These are phyloP conservation scores for Semicossyphus pulcher DNA, from an alignment of 2,113 vertebrate species.

Conservation along the genomic window DNA sequence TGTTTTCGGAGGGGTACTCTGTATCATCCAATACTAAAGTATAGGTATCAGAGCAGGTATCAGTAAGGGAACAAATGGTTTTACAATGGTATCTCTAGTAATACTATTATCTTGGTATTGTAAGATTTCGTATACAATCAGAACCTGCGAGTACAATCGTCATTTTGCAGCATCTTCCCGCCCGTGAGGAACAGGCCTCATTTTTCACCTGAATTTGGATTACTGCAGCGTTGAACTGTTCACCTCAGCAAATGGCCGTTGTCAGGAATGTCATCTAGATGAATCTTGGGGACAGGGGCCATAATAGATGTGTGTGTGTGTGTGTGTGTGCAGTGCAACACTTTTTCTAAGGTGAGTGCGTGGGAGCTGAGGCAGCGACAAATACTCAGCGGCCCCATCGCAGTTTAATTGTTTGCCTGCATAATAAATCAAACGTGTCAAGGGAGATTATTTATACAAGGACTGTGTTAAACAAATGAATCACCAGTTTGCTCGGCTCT, in stretches of 20 bases:
- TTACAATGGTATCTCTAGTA: no score
- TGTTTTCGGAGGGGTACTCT: no score
- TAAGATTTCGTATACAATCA: background rate
- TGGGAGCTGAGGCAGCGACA: constrained; percentile 60
- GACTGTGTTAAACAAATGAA: constrained; percentile 72
- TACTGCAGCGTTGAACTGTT: constrained; percentile 54
- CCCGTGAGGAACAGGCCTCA: background rate
- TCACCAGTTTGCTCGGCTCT: constrained; percentile 60
- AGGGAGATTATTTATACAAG: constrained; percentile 75
- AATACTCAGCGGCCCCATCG: constrained; percentile 55
- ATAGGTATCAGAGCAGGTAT: no score
- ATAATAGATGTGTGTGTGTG: constrained; percentile 36
- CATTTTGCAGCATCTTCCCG: background rate
- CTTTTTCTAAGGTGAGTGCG: constrained; percentile 47
- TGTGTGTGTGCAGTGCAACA: constrained; percentile 4
- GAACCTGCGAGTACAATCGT: background rate
- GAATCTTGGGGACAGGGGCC: constrained; percentile 32
- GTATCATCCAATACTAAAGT: no score
- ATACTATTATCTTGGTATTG: background rate
- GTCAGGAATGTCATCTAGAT: constrained; percentile 57
- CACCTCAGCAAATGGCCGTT: constrained; percentile 64
- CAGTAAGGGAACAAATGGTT: no score
- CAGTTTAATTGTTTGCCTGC: constrained; percentile 79
- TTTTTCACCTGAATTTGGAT: constrained; percentile 38
- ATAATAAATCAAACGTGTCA: constrained; percentile 80